These are phyloP conservation scores for Scatophagus argus DNA, from an alignment of 2,113 vertebrate species.

Conservation along the genomic window DNA sequence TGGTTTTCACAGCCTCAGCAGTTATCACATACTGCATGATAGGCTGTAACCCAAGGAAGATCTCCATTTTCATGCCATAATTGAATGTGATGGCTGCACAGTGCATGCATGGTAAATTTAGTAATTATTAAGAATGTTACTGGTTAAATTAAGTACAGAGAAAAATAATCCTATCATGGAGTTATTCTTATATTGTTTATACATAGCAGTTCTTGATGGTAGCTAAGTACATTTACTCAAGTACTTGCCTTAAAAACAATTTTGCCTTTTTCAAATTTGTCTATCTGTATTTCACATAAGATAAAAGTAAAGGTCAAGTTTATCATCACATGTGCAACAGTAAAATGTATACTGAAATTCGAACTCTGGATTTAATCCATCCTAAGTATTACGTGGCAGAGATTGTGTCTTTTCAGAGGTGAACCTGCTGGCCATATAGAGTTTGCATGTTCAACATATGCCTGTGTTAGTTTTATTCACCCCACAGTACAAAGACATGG, in stretches of 20 bases:
- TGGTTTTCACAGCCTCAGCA: conserved; percentile 52
- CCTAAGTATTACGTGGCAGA: too few species aligned
- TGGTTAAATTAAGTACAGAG: background rate
- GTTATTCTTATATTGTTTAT: background rate
- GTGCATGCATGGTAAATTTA: background rate
- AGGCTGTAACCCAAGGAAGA: conserved; percentile 23
- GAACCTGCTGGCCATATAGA: background rate
- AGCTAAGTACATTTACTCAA: background rate
- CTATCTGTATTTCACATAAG: too few species aligned
- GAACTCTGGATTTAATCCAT: too few species aligned
- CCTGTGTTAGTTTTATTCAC: background rate
- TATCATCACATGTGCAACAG: too few species aligned
- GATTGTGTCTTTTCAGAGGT: too few species aligned
- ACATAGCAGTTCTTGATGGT: too few species aligned
- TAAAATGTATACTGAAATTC: too few species aligned
- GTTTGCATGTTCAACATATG: background rate
- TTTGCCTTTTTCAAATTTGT: too few species aligned
- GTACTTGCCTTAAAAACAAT: too few species aligned
- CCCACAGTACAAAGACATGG: background rate
- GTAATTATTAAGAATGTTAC: background rate
- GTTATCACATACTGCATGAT: conserved; percentile 39
- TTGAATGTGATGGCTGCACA: conserved; percentile 14
- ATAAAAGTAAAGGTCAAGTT: too few species aligned
- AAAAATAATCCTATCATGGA: background rate
- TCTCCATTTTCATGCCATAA: conserved; percentile 11